Conservation (phyloP, 53 echinoderm and acorn worm species). For the Mesocentrotus franciscanus region DNA sequence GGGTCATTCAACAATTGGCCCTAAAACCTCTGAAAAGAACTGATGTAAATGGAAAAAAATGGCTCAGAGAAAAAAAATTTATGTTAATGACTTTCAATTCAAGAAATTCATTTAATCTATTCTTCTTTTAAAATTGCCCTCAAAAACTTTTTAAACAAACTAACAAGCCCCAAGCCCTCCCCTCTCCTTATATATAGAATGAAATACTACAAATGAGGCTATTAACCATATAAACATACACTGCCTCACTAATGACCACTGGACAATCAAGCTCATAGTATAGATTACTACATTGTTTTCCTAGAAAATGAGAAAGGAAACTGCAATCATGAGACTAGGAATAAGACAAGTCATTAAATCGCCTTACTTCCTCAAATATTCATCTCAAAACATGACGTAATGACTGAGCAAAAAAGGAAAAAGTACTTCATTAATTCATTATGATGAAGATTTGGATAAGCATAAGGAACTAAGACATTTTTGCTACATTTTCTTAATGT, state of each 20-base stretch:
- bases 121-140: too few species aligned
- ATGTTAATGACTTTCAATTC: too few species aligned
- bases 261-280: background rate
- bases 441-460: background rate
- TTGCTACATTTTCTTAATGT: background rate
- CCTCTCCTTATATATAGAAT: too few species aligned
- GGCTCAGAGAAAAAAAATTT: too few species aligned
- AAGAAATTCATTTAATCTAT: too few species aligned
- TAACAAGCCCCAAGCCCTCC: too few species aligned
- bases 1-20: too few species aligned
- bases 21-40: too few species aligned
- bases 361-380: slow-evolving; percentile 29
- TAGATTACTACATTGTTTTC: background rate
- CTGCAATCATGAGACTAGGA: background rate
- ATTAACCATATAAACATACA: background rate
- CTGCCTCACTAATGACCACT: background rate
- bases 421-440: background rate
- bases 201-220: too few species aligned
- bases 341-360: background rate
- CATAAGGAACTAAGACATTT: slow-evolving; percentile 22
- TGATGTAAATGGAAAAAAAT: too few species aligned
- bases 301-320: background rate
- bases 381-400: background rate
- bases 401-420: background rate
- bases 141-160: background rate